Base-by-base conservation (phyloP, 2,797 vertebrate species). In the Platalea minor region DNA sequence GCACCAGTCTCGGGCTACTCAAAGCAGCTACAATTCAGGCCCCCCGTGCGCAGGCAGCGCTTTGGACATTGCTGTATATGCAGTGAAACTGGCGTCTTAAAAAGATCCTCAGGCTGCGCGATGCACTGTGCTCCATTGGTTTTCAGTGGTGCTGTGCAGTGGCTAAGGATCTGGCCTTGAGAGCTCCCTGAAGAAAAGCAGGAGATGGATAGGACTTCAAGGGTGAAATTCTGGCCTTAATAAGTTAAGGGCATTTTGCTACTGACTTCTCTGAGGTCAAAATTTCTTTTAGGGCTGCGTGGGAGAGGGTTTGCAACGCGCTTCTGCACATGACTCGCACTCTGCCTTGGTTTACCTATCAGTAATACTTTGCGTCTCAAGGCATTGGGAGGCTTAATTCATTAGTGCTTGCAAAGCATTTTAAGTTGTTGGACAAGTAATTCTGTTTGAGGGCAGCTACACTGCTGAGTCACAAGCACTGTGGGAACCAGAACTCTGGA, bases 401-500 rank as follows among this genome's bases (percentile, higher is more conserved):
- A 73, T 90, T 85, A 89, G 68, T 93, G 93, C 92, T 96, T 93
- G 92, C 94, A 89, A 94, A 97, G 93, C 89, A 93, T 94, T 93
- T 94, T 61, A 84, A 96, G 88, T 93, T 91, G 95, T 88, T 76
- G 65, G 76, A 88, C 89, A 3, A 96, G 96, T 89, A 94, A 95
- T 90, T 96, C 85, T 84, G 65, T 96, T 81, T 63, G 76, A 96
- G 82, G 60, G 67, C 85, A 93, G 92, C 85, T 69, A 75, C 65
- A 15, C 70, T 88, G 88, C 91, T 91, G 94, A 94, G 88, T 97
- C 96, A 97, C 91, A 93, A 80, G 91, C 94, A 86, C 83, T 88
- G 24, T 95, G 96, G 95, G 96, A 97, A 85, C 56, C 85, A 93
- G 90, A 94, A 80, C 72, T 88, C 96, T 94, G 75, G 79, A 91